Conservation (phyloP, 2,113 vertebrate genomes). For the Myocastor coypus region DNA sequence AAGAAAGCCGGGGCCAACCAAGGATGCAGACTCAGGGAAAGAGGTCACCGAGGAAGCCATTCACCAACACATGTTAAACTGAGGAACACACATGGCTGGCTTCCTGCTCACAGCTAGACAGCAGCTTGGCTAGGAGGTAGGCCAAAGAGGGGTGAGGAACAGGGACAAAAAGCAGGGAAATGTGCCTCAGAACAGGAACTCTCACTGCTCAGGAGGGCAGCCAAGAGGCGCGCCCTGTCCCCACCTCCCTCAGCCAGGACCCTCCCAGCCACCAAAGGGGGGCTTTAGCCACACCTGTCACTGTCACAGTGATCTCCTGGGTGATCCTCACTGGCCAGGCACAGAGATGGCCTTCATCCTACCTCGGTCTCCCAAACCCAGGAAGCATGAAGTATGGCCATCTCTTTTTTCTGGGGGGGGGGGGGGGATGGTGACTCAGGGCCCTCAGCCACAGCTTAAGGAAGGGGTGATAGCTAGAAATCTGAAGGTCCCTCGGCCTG, state of each 20-base stretch:
- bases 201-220: background rate
- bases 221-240: background rate
- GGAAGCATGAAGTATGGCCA: background rate
- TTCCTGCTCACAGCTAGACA: background rate
- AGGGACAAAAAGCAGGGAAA: background rate
- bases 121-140: background rate
- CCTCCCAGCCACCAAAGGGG: background rate
- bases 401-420: too few species aligned
- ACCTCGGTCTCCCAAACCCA: background rate
- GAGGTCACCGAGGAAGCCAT: background rate
- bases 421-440: rapidly evolving
- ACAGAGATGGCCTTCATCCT: background rate
- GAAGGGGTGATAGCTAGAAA: background rate
- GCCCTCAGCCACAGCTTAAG: too few species aligned
- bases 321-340: background rate
- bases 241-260: background rate
- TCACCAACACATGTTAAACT: background rate
- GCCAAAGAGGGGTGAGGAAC: background rate
- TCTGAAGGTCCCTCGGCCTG: background rate
- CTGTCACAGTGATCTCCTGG: background rate
- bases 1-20: background rate
- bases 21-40: rapidly evolving
- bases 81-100: background rate
- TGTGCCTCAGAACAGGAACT: background rate
- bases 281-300: background rate